Base-by-base conservation (phyloP, 2,888 invertebrate species). In the Mythimna lalbum region DNA sequence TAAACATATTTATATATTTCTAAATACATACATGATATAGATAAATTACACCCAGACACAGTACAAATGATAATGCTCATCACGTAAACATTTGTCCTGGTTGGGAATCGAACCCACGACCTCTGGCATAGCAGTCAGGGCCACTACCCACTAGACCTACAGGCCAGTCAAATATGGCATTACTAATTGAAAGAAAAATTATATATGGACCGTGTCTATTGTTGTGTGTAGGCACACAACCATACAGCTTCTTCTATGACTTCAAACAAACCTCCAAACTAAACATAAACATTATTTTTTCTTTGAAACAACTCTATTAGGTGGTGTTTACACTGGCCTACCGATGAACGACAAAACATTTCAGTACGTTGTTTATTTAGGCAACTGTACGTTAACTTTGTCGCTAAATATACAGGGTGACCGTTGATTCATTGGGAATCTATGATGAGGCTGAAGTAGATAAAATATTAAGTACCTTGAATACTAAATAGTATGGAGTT, bases 351-450 rank as follows among this genome's bases (percentile, higher is more conserved):
- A 78, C 70, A 67, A 71, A 73, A 72, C 63, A 73, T 70, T 64
- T 65, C 56, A 65, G 63, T 63, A 4, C 21, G 12, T 56, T 78
- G 75, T 81, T 76, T 84, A 61, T 71, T 81, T 77, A 77, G 85
- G 83, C 63, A 57, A 62, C 67, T 63, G 59, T n/a, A 36, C 33
- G n/a, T 27, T 27, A 27, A 60, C 50, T 63, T 60, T 50, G 55
- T 60, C 31, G 19, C 59, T 62, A 63, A 78, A 67, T 61, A n/a
- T 68, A 57, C 57, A 57, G 57, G 36, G 7, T 57, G 36, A 21
- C 14, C 21, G 6, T 21, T 36, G 4, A 36, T 56, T 33, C n/a
- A n/a, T n/a, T n/a, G 12, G 12, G 12, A 56, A 56, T 49, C 47
- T 49, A n/a, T 49, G 19, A 49, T 6, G 5, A 0, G 9, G 47